Conservation (phyloP, 2,888 invertebrate species). For the Orthosia gracilis region DNA sequence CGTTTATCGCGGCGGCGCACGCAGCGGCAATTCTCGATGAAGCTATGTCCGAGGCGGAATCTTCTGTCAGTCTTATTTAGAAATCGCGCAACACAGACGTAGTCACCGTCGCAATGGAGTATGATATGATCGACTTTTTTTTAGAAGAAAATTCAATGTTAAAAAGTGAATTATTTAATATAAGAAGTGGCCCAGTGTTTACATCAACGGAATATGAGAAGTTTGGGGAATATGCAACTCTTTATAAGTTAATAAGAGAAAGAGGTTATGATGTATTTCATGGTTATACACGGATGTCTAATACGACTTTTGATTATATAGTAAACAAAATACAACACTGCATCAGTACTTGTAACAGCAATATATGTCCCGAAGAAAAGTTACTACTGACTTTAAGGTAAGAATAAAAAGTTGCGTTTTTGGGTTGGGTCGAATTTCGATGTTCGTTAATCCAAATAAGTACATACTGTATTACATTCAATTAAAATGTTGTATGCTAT, state of each 20-base stretch:
- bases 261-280: slow-evolving; percentile 10
- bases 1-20: too few species aligned
- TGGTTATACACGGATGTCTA: slow-evolving; percentile 7
- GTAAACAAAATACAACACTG: slow-evolving; percentile 18
- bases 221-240: neutral
- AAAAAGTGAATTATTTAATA: slow-evolving; percentile 10
- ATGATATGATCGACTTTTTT: too few species aligned
- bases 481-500: slow-evolving; percentile 10
- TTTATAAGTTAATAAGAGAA: slow-evolving; percentile 6
- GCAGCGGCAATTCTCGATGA: too few species aligned
- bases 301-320: slow-evolving; percentile 15
- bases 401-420: slow-evolving; percentile 8
- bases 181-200: slow-evolving; percentile 8
- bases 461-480: slow-evolving; percentile 17
- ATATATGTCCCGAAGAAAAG: slow-evolving; percentile 10
- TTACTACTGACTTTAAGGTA: slow-evolving; percentile 6
- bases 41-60: neutral
- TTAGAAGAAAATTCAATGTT: neutral
- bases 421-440: slow-evolving; percentile 2
- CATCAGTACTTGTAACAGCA: slow-evolving; percentile 10
- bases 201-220: slow-evolving; percentile 3
- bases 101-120: too few species aligned
- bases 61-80: slow-evolving; percentile 1
- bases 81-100: neutral
- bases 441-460: slow-evolving; percentile 7